A percentile compares a stretch with the other conserved stretches of the same genome.
These are phyloP conservation scores for Nomada fucata DNA, from an alignment of 2,888 invertebrate genomes.

Conservation along the genomic window DNA sequence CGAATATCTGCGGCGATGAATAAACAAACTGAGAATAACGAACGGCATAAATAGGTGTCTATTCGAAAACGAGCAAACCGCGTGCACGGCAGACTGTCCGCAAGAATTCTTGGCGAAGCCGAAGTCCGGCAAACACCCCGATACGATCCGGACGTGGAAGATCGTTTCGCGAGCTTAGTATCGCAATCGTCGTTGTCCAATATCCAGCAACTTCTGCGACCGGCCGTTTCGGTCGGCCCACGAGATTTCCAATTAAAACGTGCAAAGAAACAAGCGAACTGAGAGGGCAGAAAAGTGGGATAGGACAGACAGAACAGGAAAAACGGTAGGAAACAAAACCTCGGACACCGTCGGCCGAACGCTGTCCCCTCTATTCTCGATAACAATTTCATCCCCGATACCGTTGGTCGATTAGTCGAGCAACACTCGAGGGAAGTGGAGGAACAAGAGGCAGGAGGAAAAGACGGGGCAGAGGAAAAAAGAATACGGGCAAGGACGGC, in stretches of 20 bases:
- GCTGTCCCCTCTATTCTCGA: conserved; percentile 28
- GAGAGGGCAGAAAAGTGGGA: background rate
- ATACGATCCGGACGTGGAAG: background rate
- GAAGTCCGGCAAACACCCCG: background rate
- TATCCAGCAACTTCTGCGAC: conserved; percentile 7
- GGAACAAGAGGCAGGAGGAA: background rate
- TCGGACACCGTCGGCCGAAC: conserved; percentile 21
- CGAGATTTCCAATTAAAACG: conserved; percentile 20
- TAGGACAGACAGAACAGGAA: background rate
- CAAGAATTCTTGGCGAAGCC: no score
- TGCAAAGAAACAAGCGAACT: background rate
- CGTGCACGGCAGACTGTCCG: no score
- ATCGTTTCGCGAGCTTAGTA: conserved; percentile 34
- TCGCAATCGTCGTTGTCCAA: conserved; percentile 18
- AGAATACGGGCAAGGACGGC: background rate
- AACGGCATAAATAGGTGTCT: no score
- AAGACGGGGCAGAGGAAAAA: background rate
- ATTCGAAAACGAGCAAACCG: no score
- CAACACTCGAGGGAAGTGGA: conserved; percentile 34
- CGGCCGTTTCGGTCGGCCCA: conserved; percentile 33
- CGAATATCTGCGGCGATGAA: no score
- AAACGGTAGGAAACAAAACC: background rate
- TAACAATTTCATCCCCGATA: conserved; percentile 55
- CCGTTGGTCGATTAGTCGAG: conserved; percentile 54
- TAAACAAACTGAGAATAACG: no score